phyloP scores from a whole-genome alignment of 2,888 invertebrate genomes.

The Pharmacophagus antenor region DNA sequence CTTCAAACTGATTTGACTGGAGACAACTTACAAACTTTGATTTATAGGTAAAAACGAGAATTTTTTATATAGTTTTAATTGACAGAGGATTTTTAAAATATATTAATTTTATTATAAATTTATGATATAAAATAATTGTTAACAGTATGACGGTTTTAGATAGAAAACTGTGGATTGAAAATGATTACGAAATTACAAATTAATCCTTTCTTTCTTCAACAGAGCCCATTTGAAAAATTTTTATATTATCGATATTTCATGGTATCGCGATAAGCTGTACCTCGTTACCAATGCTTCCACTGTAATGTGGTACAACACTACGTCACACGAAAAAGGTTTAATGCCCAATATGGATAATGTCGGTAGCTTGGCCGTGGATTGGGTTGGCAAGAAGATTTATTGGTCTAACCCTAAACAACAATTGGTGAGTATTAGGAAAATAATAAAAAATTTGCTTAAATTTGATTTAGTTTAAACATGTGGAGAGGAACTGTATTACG shows the following conservation, averaged over 20 bases:
- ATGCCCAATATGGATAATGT: slow-evolving; percentile 86
- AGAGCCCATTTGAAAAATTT: slow-evolving; percentile 79
- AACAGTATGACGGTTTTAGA: not conserved
- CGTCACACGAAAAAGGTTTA: slow-evolving; percentile 77
- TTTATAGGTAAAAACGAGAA: slow-evolving; percentile 69
- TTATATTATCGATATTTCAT: slow-evolving; percentile 86
- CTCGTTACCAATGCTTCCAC: slow-evolving; percentile 87
- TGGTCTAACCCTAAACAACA: slow-evolving; percentile 94
- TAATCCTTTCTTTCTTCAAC: slow-evolving; percentile 5
- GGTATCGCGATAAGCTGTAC: slow-evolving; percentile 88
- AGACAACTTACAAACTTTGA: slow-evolving; percentile 85
- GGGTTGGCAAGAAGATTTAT: slow-evolving; percentile 93
- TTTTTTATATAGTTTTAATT: not conserved
- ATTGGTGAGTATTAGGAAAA: slow-evolving; percentile 80
- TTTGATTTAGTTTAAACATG: too few species aligned
- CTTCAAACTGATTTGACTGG: slow-evolving; percentile 91
- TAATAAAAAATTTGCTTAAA: not conserved
- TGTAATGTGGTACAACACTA: slow-evolving; percentile 86
- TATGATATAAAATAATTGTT: too few species aligned
- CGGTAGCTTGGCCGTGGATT: slow-evolving; percentile 92
- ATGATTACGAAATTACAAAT: not conserved
- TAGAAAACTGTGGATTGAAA: not conserved
- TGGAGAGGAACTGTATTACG: too few species aligned
- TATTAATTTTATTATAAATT: too few species aligned
- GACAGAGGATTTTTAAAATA: too few species aligned